Evolutionary conservation across 1,140 invertebrate genomes (phyloP).

Genomic region (Maconellicoccus hirsutus): DNA sequence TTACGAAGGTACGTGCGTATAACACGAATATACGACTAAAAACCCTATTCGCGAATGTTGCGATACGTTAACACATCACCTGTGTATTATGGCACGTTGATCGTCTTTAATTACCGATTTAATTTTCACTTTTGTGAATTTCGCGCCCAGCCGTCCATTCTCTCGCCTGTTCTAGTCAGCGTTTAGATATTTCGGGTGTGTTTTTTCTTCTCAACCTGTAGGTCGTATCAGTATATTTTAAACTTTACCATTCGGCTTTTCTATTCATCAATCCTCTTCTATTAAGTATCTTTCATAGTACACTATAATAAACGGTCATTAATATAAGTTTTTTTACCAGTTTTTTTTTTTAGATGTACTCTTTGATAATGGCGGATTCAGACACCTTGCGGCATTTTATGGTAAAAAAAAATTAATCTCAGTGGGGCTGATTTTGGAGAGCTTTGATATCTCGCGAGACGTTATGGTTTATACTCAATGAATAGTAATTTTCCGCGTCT

Average conservation of each 20-base stretch:
- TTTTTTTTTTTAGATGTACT: neutral
- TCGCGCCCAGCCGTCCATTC: no score
- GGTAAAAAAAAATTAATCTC: neutral
- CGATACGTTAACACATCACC: neutral
- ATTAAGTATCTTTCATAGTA: neutral
- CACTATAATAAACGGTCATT: constrained; percentile 9
- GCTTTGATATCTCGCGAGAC: neutral
- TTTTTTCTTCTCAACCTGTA: neutral
- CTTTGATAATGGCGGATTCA: neutral
- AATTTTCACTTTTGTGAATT: no score
- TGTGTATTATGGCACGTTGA: neutral
- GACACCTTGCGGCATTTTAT: neutral
- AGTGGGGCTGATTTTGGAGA: neutral
- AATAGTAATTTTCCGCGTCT: neutral
- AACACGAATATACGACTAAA: no score
- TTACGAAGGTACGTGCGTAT: no score
- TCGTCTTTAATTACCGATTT: no score
- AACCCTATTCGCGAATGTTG: no score
- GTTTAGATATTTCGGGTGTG: neutral
- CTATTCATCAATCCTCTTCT: constrained; percentile 4
- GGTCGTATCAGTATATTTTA: neutral
- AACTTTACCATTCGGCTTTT: neutral
- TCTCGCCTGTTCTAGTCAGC: neutral
- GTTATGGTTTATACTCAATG: neutral
- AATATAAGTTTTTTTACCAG: neutral